Conservation (phyloP, 2,888 invertebrate genomes). For the Eupithecia inturbata region DNA sequence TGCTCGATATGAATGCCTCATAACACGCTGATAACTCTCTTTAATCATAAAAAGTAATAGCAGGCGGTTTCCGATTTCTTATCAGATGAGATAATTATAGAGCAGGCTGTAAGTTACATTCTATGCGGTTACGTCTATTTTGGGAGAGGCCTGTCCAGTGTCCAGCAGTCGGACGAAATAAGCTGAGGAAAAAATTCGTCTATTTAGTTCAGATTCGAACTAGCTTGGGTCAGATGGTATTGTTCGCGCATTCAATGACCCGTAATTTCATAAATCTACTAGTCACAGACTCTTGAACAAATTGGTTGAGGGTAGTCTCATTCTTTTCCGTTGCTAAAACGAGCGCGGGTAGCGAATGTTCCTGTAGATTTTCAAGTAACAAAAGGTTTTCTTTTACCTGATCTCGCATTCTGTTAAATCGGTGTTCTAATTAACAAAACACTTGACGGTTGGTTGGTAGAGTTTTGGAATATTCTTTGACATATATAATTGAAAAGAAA, state of each 20-base stretch:
- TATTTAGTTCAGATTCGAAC: slow-evolving; percentile 15
- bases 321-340: slow-evolving; percentile 15
- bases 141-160: no score
- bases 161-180: no score
- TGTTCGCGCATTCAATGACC: slow-evolving; percentile 61
- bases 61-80: slow-evolving; percentile 48
- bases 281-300: slow-evolving; percentile 51
- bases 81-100: slow-evolving; percentile 36
- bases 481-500: no score
- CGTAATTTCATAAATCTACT: slow-evolving; percentile 59
- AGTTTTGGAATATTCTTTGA: not conserved
- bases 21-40: slow-evolving; percentile 58
- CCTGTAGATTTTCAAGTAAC: not conserved
- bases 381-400: slow-evolving; percentile 10
- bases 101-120: slow-evolving; percentile 19
- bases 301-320: slow-evolving; percentile 52
- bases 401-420: not conserved
- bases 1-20: slow-evolving; percentile 50
- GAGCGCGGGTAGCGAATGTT: not conserved
- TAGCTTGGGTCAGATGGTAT: slow-evolving; percentile 51
- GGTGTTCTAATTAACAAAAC: not conserved
- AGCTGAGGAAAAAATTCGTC: no score
- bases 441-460: not conserved
- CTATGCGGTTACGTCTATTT: slow-evolving; percentile 21
- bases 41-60: slow-evolving; percentile 53